Conservation (phyloP, 2,113 vertebrate genomes). For the Kryptolebias marmoratus region DNA sequence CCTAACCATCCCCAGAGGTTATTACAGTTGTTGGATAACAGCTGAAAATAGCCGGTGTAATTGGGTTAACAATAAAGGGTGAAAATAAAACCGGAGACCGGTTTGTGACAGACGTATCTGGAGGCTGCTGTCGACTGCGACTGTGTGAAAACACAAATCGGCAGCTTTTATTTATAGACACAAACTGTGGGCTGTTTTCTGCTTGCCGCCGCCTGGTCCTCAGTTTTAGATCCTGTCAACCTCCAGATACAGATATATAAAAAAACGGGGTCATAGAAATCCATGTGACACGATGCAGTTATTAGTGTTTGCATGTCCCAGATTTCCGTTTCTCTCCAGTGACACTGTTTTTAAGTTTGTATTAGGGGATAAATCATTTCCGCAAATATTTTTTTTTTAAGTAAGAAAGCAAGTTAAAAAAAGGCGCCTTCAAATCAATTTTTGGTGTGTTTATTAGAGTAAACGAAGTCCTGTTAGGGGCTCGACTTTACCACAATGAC, state of each 20-base stretch:
- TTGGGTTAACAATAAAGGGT: neutral
- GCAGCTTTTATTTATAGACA: slow-evolving; percentile 63
- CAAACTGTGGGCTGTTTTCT: slow-evolving; percentile 55
- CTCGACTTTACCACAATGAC: neutral
- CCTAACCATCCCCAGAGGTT: neutral
- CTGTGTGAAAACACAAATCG: slow-evolving; percentile 32
- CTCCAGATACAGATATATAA: neutral
- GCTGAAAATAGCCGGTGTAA: neutral
- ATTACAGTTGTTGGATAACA: neutral
- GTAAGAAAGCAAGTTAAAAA: too few relatives aligned
- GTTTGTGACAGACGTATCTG: slow-evolving; percentile 40
- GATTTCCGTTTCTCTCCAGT: neutral
- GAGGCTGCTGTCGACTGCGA: slow-evolving; percentile 36
- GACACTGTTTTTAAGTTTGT: too few relatives aligned
- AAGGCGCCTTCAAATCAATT: neutral
- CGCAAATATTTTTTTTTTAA: too few relatives aligned
- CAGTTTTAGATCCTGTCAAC: slow-evolving; percentile 16
- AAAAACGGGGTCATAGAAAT: neutral
- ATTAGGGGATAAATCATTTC: neutral
- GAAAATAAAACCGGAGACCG: neutral
- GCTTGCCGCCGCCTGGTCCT: slow-evolving; percentile 31
- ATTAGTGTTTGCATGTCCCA: neutral
- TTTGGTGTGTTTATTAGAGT: neutral
- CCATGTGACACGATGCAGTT: neutral
- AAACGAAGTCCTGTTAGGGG: slow-evolving; percentile 16